Evolutionary conservation across 2,888 invertebrate species (phyloP), one percentile per base, ranked within the genome.

Genomic region (Tachina grossa): DNA sequence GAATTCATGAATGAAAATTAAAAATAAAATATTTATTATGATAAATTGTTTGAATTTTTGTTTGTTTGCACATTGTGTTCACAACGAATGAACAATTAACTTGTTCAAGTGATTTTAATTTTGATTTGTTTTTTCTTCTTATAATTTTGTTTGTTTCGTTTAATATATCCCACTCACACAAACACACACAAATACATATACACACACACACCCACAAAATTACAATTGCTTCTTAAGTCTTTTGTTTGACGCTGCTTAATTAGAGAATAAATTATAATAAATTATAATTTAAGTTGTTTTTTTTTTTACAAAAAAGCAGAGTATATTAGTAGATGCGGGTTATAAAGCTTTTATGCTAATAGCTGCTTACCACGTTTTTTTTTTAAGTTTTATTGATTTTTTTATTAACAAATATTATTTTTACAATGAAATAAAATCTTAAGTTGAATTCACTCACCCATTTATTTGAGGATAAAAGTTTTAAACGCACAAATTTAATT

Each of bases 1-100:
- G 41, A 14, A 16, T 53, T 51, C 22, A 53, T 51, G 69, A 69
- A 69, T 16, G 53, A 69, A 69, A 53, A 31, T 31, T 31, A 31
- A 31, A 31, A 31, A 5, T 6, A 31, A 11, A 55, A 31, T 31
- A 31, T 57, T 31, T 57, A 31, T 31, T 14, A 31, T 53, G 16
- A 53, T 16, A 53, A 53, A 57, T 13, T 19, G 9, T 4, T 5
- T 53, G 5, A 19, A 53, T 19, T 53, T 19, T 53, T 31, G 31
- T 31, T n/a, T 19, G 1, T 53, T 11, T 11, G 19, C 6, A 19
- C 10, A 5, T 3, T 19, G 19, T 19, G 16, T 16, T 53, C 9
- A 19, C 10, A 53, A 19, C 19, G 5, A 19, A 19, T 6, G n/a
- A 49, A 6, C 49, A n/a, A 31, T 31, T 31, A 31, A 6, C 14